A percentile compares a stretch with the other conserved stretches of the same genome.
These are phyloP conservation scores for Episyrphus balteatus DNA, from an alignment of 1,140 invertebrate genomes.

Conservation along the genomic window DNA sequence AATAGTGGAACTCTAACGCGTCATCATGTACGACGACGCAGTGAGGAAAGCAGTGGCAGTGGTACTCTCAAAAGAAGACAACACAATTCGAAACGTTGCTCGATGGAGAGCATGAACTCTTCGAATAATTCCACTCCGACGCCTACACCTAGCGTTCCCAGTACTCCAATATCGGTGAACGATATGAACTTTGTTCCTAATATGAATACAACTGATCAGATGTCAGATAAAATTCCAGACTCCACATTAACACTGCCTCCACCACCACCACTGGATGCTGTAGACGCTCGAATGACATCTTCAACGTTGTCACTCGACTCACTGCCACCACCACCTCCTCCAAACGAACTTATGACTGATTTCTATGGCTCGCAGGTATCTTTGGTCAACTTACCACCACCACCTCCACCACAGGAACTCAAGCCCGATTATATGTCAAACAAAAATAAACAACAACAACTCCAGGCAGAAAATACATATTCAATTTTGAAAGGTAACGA, in stretches of 20 bases:
- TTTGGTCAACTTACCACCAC: constrained; percentile 54
- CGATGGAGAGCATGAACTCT: constrained; percentile 28
- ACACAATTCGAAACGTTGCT: constrained; percentile 23
- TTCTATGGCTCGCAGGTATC: constrained; percentile 54
- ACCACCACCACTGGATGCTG: constrained; percentile 23
- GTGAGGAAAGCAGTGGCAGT: constrained; percentile 47
- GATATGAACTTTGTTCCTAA: background rate
- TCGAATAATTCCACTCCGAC: constrained; percentile 29
- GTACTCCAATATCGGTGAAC: constrained; percentile 15
- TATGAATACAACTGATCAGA: background rate
- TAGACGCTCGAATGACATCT: constrained; percentile 47
- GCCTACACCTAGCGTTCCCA: constrained; percentile 30
- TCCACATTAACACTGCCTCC: constrained; percentile 44
- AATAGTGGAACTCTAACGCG: constrained; percentile 42
- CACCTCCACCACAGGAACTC: constrained; percentile 45
- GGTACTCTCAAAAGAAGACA: constrained; percentile 50
- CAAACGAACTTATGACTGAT: constrained; percentile 46
- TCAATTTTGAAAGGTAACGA: constrained; percentile 5
- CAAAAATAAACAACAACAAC: background rate
- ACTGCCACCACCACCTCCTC: constrained; percentile 64
- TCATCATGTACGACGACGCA: constrained; percentile 45
- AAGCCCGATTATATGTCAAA: constrained; percentile 14
- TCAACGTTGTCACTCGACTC: constrained; percentile 65
- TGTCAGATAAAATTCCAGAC: constrained; percentile 35
- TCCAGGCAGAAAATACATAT: background rate